Percentiles rank a stretch among this genome's conserved stretches.
phyloP scores from a whole-genome alignment of 2,113 vertebrate species.

The Cavia porcellus region DNA sequence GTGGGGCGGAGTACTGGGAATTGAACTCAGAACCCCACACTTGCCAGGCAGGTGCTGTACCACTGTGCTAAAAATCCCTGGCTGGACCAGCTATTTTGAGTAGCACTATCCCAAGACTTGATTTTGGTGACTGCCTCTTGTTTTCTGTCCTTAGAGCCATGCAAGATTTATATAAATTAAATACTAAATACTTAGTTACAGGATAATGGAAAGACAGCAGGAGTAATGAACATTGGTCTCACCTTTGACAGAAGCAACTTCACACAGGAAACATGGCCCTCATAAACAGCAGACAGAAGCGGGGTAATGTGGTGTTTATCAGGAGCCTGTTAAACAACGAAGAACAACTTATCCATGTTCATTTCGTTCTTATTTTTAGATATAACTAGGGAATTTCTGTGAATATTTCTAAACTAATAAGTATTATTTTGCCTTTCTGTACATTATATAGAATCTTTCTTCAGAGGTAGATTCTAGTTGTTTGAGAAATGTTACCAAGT shows the following conservation, averaged over 20 bases:
- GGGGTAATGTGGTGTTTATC: slow-evolving; percentile 97
- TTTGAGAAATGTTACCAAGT: not conserved
- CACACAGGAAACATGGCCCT: slow-evolving; percentile 94
- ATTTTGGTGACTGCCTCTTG: not conserved
- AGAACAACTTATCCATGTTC: slow-evolving; percentile 43
- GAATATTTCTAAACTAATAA: not conserved
- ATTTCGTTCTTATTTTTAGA: not conserved
- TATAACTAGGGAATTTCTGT: not conserved
- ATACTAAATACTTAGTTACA: not conserved
- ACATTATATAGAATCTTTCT: not conserved
- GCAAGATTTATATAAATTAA: slow-evolving; percentile 31
- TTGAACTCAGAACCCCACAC: too few species aligned
- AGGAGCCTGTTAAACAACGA: slow-evolving; percentile 90
- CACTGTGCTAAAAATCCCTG: too few species aligned
- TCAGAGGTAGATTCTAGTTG: not conserved
- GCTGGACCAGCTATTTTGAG: not conserved
- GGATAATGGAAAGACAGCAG: not conserved
- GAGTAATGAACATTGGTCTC: slow-evolving; percentile 74
- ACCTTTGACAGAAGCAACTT: slow-evolving; percentile 98
- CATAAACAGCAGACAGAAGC: slow-evolving; percentile 94
- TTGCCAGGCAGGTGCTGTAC: too few species aligned
- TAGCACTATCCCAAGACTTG: not conserved
- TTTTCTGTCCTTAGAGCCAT: slow-evolving; percentile 11
- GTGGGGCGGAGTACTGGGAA: too few species aligned
- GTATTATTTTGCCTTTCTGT: not conserved